phyloP scores from a whole-genome alignment of 2,113 vertebrate genomes.

The Rhynchopsitta pachyrhyncha region DNA sequence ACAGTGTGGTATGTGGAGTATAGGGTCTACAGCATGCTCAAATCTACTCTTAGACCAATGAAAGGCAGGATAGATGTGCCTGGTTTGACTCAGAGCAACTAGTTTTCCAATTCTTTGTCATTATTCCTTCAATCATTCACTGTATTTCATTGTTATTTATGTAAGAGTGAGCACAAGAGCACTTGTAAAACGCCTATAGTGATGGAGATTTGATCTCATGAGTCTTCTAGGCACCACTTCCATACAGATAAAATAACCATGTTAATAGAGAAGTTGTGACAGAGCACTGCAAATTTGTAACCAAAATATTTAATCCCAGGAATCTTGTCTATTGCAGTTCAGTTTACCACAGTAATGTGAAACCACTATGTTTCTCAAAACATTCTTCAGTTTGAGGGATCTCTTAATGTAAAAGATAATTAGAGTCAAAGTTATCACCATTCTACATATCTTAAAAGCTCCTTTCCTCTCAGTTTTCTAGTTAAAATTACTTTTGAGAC shows the following conservation, averaged over 20 bases:
- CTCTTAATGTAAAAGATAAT: neutral
- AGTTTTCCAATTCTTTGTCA: neutral
- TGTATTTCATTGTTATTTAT: neutral
- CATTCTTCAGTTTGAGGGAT: neutral
- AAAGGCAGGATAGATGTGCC: neutral
- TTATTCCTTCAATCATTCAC: neutral
- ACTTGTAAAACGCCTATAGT: neutral
- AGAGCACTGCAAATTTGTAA: neutral
- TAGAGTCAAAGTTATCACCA: neutral
- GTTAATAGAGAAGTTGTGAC: neutral
- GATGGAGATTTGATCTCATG: neutral
- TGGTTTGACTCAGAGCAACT: neutral
- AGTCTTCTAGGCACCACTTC: neutral
- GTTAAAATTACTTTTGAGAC: neutral
- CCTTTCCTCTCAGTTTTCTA: neutral
- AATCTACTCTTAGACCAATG: neutral
- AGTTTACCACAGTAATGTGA: neutral
- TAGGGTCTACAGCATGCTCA: accelerated
- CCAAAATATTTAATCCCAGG: neutral
- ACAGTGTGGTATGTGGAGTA: accelerated
- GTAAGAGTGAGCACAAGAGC: neutral
- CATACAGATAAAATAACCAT: neutral
- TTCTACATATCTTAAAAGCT: neutral
- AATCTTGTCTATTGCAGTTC: neutral
- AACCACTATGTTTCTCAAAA: neutral